Base-by-base conservation (phyloP, 2,113 vertebrate genomes). In the Oncorhynchus kisutch region DNA sequence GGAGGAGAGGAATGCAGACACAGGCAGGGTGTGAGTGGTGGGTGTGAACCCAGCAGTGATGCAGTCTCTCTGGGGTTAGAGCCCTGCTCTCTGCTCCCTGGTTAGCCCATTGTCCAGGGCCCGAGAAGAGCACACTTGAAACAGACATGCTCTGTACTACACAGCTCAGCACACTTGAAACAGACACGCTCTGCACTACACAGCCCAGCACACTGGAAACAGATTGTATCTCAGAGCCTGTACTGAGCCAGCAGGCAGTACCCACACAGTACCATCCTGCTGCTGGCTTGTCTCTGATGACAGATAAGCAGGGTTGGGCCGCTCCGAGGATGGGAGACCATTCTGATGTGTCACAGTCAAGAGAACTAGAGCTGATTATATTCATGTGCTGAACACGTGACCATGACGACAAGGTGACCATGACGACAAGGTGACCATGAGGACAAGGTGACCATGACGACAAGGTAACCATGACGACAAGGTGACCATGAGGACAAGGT, bases 1-100 rank as follows among this genome's bases (percentile, higher is more conserved):
- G 2, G 27, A 27, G 27, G 27, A 54, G 34, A 85, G 80, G 62
- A 85, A 75, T 54, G 62, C 70, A 69, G 68, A 51, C 71, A 20
- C 20, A 11, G 64, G 60, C 73, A 11, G 64, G 68, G 72, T 72
- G 54, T 18, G 66, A 1, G 54, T 62, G 66, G 3, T 64, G 2
- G 11, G 34, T 67, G 13, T 7, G 27, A 27, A 18, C 31, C 48
- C 69, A 71, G 24, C 48, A 24, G 48, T 71, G 48, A 71, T 25
- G 24, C 9, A 22, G 45, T 27, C 39, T 24, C 45, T 25, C n/a
- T 68, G 13, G 27, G 16, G 65, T 67, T 67, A 13, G 5, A 20
- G 12, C 69, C 69, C 31, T 13, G 14, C 18, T n/a, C 22, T 60
- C 20, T 22, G 31, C 64, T 31, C 25, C 4, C 4, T 1, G 54